Evolutionary conservation across 1,140 invertebrate species (phyloP), one percentile per base, ranked within the genome.

Genomic region (Paralvinella palmiformis): DNA sequence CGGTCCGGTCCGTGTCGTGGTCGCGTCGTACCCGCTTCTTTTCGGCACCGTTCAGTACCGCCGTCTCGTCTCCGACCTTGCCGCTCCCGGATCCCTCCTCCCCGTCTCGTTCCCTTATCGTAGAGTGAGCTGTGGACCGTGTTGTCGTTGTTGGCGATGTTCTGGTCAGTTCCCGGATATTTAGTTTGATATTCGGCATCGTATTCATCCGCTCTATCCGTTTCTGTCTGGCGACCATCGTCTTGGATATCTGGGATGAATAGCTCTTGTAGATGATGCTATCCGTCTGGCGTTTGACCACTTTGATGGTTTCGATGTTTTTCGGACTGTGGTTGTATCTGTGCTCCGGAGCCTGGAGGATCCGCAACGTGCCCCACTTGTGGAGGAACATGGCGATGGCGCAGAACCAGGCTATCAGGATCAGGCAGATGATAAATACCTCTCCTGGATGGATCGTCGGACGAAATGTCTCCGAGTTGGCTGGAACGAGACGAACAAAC

Each of bases 241-340:
- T 77, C 5, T 71, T 63, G 24, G 72, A 74, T 62, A 77, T 65
- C 57, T 77, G 72, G n/a, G 73, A 45, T 58, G 69, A 73, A 65
- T 76, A 76, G 60, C 68, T 74, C 64, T 75, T 75, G 68, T 77
- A 78, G 44, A 78, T 78, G 29, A 78, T 69, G 65, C 74, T 76
- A 58, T 78, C 76, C 50, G 74, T 73, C 22, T 71, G 62, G 20
- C 73, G 62, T 53, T 76, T 75, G 29, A 77, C 74, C 29, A 64
- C 55, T 53, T 69, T 68, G 20, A 78, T 71, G 22, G 50, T 72
- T 22, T 78, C 76, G 27, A 78, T 59, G 61, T 77, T 77, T 68
- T 78, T 78, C 10, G 76, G 76, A n/a, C 31, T 64, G 67, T 76
- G 72, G 59, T 68, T 71, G 62, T 72, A 75, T n/a, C 45, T 27